A percentile compares a stretch with the other conserved stretches of the same genome.
phyloP scores from a whole-genome alignment of 2,113 vertebrate species.

The Pelobates fuscus region DNA sequence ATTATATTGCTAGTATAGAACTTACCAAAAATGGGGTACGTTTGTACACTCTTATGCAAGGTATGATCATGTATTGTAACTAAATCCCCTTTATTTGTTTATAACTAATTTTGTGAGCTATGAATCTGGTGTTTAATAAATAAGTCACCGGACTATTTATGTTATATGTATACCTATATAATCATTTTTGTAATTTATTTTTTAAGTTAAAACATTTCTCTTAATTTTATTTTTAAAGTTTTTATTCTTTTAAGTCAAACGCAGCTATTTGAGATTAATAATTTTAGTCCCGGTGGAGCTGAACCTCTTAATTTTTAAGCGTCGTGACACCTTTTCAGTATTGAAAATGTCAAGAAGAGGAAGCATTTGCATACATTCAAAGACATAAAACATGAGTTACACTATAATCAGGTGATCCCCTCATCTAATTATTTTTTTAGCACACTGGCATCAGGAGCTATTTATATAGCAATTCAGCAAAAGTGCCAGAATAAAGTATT shows the following conservation, averaged over 20 bases:
- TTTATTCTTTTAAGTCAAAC: too few species aligned
- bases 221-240: too few species aligned
- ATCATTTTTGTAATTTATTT: too few species aligned
- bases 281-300: neutral
- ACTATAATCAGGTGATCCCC: constrained; percentile 13
- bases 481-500: constrained; percentile 6
- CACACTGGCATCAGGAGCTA: neutral
- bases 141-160: too few species aligned
- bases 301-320: constrained; percentile 26
- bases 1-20: too few species aligned
- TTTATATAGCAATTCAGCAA: constrained; percentile 30
- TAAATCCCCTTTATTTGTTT: too few species aligned
- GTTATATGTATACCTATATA: too few species aligned
- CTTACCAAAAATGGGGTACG: too few species aligned
- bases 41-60: neutral
- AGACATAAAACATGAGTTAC: constrained; percentile 26
- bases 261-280: constrained; percentile 23
- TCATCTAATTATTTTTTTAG: constrained; percentile 33
- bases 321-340: neutral
- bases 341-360: constrained; percentile 18
- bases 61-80: too few species aligned
- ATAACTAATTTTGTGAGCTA: too few species aligned
- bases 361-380: constrained; percentile 26
- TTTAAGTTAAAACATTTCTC: too few species aligned
- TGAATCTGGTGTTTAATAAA: too few species aligned